Base-by-base conservation (phyloP, 2,113 vertebrate species). In the Egretta garzetta region DNA sequence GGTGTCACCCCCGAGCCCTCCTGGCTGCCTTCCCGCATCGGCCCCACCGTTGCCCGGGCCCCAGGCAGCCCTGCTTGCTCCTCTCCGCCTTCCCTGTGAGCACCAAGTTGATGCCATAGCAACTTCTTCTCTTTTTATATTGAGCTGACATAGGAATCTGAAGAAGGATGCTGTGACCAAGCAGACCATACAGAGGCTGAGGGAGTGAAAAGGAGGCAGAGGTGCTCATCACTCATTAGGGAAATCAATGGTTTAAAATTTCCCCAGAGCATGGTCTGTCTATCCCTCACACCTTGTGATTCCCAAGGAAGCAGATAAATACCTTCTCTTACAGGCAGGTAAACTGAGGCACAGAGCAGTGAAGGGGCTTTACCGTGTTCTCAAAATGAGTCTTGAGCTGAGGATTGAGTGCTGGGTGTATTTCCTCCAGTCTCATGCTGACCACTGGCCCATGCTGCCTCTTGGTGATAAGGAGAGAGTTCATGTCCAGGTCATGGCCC, bases 11-110 rank as follows among this genome's bases (percentile, higher is more conserved):
- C 45, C 0, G 0, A 55, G 79, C 53, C 39, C 53, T 62, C 35
- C 30, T 0, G 0, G 22, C 45, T 39, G 56, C 80, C 75, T 49
- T 37, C 20, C 53, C 0, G 0, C 10, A 1, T 43, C 0, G 0
- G 26, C 21, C 62, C 49, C 55, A 6, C 4, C 0, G 4, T 63
- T 64, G 39, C 76, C 47, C 5, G 2, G 18, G 59, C 41, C 60
- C 72, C 41, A 55, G 56, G 43, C 72, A 63, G 52, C 79, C 43
- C 43, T 15, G 7, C 62, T 50, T 27, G 35, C 66, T 87, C 27
- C 66, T 58, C 56, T 88, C 28, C 0, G 7, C 75, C 86, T 92
- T 47, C 88, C 50, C 63, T 35, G 8, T 7, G 27, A 88, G 63
- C 67, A 53, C 41, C 75, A 83, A 75, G 75, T 53, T 73, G 86